Percentiles rank a stretch among this genome's conserved stretches.
These are phyloP conservation scores for Lepisosteus osseus DNA, from an alignment of 2,113 vertebrate genomes.

Conservation along the genomic window DNA sequence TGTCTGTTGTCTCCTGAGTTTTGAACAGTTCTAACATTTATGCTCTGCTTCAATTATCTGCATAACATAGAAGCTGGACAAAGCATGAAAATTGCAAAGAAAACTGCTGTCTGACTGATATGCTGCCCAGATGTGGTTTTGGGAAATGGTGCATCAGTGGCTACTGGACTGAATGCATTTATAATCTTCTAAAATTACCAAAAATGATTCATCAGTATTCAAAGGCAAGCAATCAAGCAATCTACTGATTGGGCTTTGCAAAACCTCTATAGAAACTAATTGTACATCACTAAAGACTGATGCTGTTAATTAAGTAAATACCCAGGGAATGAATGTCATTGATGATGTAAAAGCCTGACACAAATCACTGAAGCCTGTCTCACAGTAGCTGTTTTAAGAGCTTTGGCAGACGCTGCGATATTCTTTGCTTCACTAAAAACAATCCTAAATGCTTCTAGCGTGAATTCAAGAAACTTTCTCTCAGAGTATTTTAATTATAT, in stretches of 20 bases:
- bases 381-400: too few relatives aligned
- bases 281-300: constrained; percentile 8
- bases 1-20: too few relatives aligned
- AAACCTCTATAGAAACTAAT: constrained; percentile 12
- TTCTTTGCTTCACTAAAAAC: neutral
- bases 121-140: neutral
- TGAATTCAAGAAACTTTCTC: neutral
- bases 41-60: too few relatives aligned
- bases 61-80: too few relatives aligned
- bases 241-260: constrained; percentile 12
- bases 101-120: neutral
- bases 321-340: neutral
- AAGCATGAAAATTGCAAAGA: too few relatives aligned
- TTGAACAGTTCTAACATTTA: too few relatives aligned
- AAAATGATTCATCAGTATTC: constrained; percentile 5
- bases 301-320: constrained; percentile 21
- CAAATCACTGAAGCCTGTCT: neutral
- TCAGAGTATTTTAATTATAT: neutral
- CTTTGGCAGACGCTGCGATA: neutral
- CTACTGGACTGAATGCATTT: constrained; percentile 6
- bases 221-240: constrained; percentile 3
- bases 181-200: constrained; percentile 12
- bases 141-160: neutral
- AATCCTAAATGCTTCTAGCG: neutral
- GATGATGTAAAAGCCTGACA: constrained; percentile 2